These are phyloP conservation scores for Platycheirus rosarum DNA, from an alignment of 2,888 invertebrate species.

Conservation along the genomic window DNA sequence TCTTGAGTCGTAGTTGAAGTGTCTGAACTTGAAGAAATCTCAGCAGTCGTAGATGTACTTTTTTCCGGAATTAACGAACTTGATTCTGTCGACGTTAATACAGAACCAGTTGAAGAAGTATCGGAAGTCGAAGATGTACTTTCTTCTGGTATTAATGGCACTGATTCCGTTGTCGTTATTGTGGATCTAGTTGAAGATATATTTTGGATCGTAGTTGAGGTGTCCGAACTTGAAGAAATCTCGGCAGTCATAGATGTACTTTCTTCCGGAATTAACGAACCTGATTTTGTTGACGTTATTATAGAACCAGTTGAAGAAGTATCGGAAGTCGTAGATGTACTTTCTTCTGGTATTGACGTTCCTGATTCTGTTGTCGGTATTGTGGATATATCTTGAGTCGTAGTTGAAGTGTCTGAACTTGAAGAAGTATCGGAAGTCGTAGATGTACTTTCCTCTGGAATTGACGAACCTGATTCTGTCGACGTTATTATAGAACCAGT, in stretches of 20 bases:
- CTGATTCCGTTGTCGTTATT: background rate
- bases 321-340: background rate
- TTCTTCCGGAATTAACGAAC: background rate
- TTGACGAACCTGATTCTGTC: too few species aligned
- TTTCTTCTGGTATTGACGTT: background rate
- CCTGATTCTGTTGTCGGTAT: background rate
- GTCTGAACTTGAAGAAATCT: background rate
- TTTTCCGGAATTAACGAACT: background rate
- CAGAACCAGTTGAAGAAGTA: background rate
- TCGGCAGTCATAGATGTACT: background rate
- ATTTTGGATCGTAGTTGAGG: background rate
- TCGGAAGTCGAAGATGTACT: background rate
- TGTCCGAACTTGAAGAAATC: background rate
- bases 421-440: background rate
- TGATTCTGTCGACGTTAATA: background rate
- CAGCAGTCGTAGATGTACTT: background rate
- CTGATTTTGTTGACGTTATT: background rate
- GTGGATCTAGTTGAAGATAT: background rate
- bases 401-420: background rate
- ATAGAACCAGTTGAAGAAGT: background rate
- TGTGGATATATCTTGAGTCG: background rate
- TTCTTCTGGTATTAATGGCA: background rate
- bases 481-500: background rate
- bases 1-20: background rate
- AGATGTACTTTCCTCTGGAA: background rate